A percentile compares a stretch with the other conserved stretches of the same genome.
Conservation (phyloP, 2,888 invertebrate species). For the Andrena flavipes region DNA sequence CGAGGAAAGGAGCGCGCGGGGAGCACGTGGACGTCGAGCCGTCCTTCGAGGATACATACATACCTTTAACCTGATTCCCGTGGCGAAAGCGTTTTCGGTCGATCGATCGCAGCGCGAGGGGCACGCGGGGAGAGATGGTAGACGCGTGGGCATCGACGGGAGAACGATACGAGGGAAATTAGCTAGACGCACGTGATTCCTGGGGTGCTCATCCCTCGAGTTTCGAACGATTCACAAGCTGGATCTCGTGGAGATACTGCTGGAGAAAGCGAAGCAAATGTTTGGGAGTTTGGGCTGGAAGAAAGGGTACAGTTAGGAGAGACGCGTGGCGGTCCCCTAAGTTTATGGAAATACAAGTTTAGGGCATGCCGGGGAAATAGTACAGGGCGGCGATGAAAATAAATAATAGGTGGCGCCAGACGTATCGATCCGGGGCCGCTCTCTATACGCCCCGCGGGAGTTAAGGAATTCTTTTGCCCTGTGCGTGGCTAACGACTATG, state of each 20-base stretch:
- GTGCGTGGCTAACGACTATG: constrained; percentile 30
- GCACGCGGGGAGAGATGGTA: too few relatives aligned
- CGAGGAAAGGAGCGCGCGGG: not conserved
- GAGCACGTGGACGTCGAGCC: not conserved
- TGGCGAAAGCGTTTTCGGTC: too few relatives aligned
- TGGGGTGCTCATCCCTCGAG: too few relatives aligned
- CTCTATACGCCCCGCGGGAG: constrained; percentile 1
- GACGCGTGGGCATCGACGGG: too few relatives aligned
- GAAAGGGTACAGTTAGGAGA: not conserved
- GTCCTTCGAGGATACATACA: not conserved
- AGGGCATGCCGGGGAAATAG: constrained; percentile 14
- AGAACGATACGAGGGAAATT: too few relatives aligned
- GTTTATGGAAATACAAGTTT: constrained; percentile 42
- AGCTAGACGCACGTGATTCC: too few relatives aligned
- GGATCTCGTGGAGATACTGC: too few relatives aligned
- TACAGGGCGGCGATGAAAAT: constrained; percentile 38
- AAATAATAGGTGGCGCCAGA: constrained; percentile 60
- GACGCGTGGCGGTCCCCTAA: not conserved
- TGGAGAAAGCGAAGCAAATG: not conserved
- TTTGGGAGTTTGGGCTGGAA: not conserved
- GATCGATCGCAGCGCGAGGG: too few relatives aligned
- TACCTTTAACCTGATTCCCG: too few relatives aligned
- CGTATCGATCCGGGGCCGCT: constrained; percentile 50
- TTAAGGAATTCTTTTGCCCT: constrained; percentile 32
- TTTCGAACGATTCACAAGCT: not conserved